Evolutionary conservation across 2,888 invertebrate species (phyloP).

Genomic region (Microctonus brassicae): DNA sequence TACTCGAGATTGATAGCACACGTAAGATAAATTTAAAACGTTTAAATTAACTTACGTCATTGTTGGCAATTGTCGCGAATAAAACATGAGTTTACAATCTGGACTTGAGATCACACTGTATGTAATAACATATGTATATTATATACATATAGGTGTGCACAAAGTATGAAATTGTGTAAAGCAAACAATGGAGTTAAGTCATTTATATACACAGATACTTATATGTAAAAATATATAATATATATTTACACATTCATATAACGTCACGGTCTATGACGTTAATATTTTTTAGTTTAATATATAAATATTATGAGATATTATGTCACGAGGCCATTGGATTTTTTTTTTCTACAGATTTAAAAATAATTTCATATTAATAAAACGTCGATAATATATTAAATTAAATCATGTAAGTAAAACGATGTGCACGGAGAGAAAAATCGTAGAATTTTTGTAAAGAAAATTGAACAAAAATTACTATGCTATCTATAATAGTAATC

Average conservation of each 20-base stretch:
- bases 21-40: constrained; percentile 5
- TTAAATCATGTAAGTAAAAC: not conserved
- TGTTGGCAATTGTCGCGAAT: constrained; percentile 7
- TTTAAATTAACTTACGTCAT: constrained; percentile 17
- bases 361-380: no score
- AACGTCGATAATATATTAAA: not conserved
- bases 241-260: not conserved
- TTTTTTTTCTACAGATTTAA: no score
- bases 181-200: constrained; percentile 11
- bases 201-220: no score
- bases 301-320: not conserved
- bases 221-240: not conserved
- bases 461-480: no score
- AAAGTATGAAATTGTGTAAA: not conserved
- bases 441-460: no score
- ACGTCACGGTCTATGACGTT: not conserved
- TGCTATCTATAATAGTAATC: no score
- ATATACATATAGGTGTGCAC: constrained; percentile 17
- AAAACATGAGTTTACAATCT: constrained; percentile 12
- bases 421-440: no score
- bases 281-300: not conserved
- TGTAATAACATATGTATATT: no score
- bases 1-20: not conserved
- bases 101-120: not conserved
- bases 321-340: constrained; percentile 8